Evolutionary conservation across 92 coral and sea anemone genomes (phyloP).

Genomic region (Parazoanthus swiftii): DNA sequence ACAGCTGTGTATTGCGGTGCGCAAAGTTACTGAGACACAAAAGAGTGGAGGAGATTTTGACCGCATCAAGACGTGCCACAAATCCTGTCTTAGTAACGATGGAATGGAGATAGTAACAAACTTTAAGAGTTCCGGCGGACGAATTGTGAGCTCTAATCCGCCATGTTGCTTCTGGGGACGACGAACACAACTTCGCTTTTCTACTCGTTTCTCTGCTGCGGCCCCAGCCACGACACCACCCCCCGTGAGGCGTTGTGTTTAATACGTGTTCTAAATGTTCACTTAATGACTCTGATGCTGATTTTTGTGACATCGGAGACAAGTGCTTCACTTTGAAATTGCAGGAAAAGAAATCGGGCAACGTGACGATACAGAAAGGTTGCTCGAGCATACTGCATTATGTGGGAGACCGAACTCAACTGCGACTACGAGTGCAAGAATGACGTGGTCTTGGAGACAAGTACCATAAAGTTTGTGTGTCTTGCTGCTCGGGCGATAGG

Average conservation of each 20-base stretch:
- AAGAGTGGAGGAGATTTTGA: slow-evolving; percentile 27
- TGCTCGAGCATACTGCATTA: slow-evolving; percentile 44
- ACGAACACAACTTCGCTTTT: slow-evolving; percentile 35
- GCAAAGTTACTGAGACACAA: slow-evolving; percentile 29
- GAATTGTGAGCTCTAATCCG: slow-evolving; percentile 33
- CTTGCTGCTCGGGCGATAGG: slow-evolving; percentile 52
- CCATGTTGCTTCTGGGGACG: slow-evolving; percentile 44
- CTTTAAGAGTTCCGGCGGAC: slow-evolving; percentile 48
- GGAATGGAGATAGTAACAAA: slow-evolving; percentile 22
- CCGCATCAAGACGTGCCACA: slow-evolving; percentile 17
- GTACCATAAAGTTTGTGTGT: slow-evolving; percentile 53
- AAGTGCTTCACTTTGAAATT: slow-evolving; percentile 51
- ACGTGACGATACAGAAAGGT: slow-evolving; percentile 39
- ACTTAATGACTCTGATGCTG: not conserved
- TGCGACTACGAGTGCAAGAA: slow-evolving; percentile 53
- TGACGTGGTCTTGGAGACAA: slow-evolving; percentile 17
- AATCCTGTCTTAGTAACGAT: slow-evolving; percentile 43
- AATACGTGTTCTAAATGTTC: slow-evolving; percentile 29
- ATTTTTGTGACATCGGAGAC: slow-evolving; percentile 22
- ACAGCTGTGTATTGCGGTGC: slow-evolving; percentile 53
- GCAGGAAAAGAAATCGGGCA: slow-evolving; percentile 37
- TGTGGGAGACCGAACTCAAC: slow-evolving; percentile 36
- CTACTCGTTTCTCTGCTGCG: slow-evolving; percentile 21
- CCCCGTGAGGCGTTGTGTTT: slow-evolving; percentile 29
- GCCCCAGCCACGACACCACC: slow-evolving; percentile 51